Evolutionary conservation across 1,140 invertebrate genomes (phyloP), one percentile per base, ranked within the genome.

Genomic region (Orchesella cincta): DNA sequence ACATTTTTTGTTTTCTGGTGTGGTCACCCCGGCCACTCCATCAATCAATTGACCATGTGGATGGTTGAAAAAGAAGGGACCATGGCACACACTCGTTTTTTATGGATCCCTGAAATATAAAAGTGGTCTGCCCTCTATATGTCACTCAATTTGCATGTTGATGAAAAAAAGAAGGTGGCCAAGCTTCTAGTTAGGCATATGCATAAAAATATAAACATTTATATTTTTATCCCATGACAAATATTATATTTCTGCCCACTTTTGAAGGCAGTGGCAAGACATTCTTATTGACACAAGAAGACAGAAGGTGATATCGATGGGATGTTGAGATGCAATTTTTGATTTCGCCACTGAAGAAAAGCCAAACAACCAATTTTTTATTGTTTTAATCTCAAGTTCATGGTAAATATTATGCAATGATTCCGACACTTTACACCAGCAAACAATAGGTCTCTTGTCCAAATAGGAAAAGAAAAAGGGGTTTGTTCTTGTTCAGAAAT

Each of bases 381-480:
- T 46, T 46, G 39, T 46, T 46, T 46, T 46, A 46, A 46, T 46
- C 54, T 57, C 54, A 57, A 57, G 54, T 57, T 57, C 54, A 57
- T 12, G 54, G 54, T 57, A 23, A 57, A 57, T 18, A 46, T 46
- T 46, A 46, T 5, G 54, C 26, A n/a, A 18, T 23, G 26, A 12
- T 23, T 23, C 39, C 39, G 39, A 46, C 18, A 46, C 39, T 46
- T 46, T 5, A 46, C 18, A 18, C 5, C 18, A 18, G 5, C 5
- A 46, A 5, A 46, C 5, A 46, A 46, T 46, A 18, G 39, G 18
- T 46, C 18, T 46, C 18, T 8, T 46, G 5, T 46, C 39, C 18
- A 8, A 8, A 46, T 46, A 8, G 39, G 5, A 5, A 46, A 46
- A 46, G 18, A 46, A 5, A 46, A 46, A 46, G 20, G 39, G 20